These are phyloP conservation scores for Sinhomidia bicolor DNA, from an alignment of 2,888 invertebrate genomes.

Conservation along the genomic window DNA sequence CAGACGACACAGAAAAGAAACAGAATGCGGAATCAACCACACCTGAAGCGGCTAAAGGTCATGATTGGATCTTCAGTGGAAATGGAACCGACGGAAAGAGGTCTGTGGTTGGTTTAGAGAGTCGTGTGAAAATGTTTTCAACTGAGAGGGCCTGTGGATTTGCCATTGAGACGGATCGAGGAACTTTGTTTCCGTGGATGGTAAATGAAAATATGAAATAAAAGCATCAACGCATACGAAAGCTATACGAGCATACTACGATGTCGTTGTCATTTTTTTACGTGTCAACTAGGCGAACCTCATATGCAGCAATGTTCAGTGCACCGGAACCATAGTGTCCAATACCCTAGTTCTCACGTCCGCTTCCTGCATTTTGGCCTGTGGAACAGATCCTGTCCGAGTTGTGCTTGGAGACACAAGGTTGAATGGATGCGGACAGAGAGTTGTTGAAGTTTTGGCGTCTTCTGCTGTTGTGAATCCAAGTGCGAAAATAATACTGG, in stretches of 20 bases:
- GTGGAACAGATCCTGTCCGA: conserved; percentile 32
- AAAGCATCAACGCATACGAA: no score
- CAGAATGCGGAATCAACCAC: not conserved
- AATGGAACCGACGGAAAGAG: conserved; percentile 27
- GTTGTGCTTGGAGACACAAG: conserved; percentile 25
- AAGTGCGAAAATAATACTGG: conserved; percentile 11
- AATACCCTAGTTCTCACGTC: not conserved
- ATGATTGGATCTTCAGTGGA: conserved; percentile 42
- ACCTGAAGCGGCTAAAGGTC: conserved; percentile 28
- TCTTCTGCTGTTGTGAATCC: conserved; percentile 28
- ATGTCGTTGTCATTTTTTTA: not conserved
- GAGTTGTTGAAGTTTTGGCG: conserved; percentile 14
- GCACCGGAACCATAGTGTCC: conserved; percentile 40
- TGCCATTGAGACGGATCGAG: not conserved
- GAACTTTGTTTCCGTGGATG: conserved; percentile 32
- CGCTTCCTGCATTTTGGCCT: conserved; percentile 25
- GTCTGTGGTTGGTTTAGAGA: not conserved
- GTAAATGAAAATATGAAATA: no score
- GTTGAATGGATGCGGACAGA: not conserved
- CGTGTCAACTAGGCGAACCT: conserved; percentile 10
- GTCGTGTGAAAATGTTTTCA: conserved; percentile 36
- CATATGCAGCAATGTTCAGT: not conserved
- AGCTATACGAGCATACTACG: not conserved
- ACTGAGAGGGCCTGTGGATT: conserved; percentile 45
- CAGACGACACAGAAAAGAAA: not conserved